A percentile compares a stretch with the other conserved stretches of the same genome.
These are phyloP conservation scores for Harlomillsia oculata DNA, from an alignment of 1,140 invertebrate species.

Conservation along the genomic window DNA sequence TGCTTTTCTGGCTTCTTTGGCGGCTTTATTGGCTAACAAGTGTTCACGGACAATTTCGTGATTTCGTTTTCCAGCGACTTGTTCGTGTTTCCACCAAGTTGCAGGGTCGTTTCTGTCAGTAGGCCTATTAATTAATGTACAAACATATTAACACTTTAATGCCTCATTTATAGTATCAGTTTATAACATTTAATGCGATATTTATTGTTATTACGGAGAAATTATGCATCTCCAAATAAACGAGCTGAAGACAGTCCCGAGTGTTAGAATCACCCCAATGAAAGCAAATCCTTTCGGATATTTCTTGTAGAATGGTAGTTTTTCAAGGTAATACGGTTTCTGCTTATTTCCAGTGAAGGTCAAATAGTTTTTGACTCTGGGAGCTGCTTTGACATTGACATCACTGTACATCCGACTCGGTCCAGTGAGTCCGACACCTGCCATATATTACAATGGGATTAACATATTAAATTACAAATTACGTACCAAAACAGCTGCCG, in stretches of 20 bases:
- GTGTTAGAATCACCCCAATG: not conserved
- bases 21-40: not conserved
- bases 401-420: no score
- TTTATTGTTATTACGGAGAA: not conserved
- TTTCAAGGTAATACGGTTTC: constrained; percentile 19
- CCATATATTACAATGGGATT: no score
- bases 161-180: not conserved
- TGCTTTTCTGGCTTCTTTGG: not conserved
- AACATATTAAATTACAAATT: no score
- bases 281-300: constrained; percentile 12
- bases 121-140: no score
- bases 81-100: constrained; percentile 26
- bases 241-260: constrained; percentile 6
- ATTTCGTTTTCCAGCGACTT: constrained; percentile 11
- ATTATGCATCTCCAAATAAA: constrained; percentile 15
- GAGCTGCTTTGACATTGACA: no score
- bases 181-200: not conserved
- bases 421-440: no score
- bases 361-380: not conserved
- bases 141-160: not conserved
- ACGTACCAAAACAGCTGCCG: no score
- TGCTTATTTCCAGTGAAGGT: constrained; percentile 6
- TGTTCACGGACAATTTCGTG: constrained; percentile 13
- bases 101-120: no score
- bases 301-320: constrained; percentile 15